phyloP scores from a whole-genome alignment of 2,797 vertebrate species.

The Silurus aristotelis region DNA sequence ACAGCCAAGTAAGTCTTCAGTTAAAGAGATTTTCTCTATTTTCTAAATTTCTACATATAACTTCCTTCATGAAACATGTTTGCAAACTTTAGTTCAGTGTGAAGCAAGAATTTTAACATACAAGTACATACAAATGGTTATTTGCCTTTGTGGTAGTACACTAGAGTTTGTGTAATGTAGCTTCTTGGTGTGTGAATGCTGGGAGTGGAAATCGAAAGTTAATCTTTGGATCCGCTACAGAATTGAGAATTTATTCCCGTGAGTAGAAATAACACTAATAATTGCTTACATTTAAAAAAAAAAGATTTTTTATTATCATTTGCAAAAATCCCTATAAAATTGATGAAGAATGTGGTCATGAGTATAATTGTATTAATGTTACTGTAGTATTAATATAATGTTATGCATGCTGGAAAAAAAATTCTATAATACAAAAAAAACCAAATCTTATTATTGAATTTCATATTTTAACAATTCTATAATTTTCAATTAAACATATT shows the following conservation, averaged over 20 bases:
- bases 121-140: neutral
- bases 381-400: neutral
- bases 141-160: neutral
- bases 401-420: neutral
- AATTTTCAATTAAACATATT: neutral
- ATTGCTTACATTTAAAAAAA: too few species aligned
- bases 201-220: slow-evolving; percentile 32
- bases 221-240: slow-evolving; percentile 52
- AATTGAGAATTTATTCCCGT: slow-evolving; percentile 40
- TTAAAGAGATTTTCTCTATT: neutral
- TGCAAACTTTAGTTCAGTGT: neutral
- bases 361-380: neutral
- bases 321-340: too few species aligned
- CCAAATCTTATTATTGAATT: neutral
- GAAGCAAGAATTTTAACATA: neutral
- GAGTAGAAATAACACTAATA: slow-evolving; percentile 6
- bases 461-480: neutral
- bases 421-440: neutral
- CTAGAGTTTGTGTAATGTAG: neutral
- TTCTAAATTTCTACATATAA: neutral
- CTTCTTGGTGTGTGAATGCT: neutral
- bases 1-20: slow-evolving; percentile 57
- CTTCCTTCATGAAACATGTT: neutral
- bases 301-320: too few species aligned
- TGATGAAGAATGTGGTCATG: too few species aligned